Evolutionary conservation across 2,797 vertebrate species (phyloP), one percentile per base, ranked within the genome.

Genomic region (Tarsius wallacei): DNA sequence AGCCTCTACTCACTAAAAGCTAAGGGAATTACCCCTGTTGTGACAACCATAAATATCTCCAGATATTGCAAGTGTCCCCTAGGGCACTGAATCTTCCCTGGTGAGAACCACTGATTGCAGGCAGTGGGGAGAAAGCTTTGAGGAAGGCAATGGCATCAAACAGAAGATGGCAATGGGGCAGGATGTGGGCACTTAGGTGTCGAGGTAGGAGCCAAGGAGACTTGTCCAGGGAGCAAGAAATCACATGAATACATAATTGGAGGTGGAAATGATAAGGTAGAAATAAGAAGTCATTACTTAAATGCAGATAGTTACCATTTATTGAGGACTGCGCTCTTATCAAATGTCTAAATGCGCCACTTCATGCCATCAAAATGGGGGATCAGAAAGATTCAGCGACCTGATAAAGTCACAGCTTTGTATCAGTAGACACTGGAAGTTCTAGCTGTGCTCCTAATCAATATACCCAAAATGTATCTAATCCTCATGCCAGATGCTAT

Each of bases 161-260:
- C 5, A 31, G 84, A 28, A 47, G 11, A 0, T 1, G 28, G 31
- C 0, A 0, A 5, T 31, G 61, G 12, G 59, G 47, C 0, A 33
- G 61, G 49, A 12, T 0, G 9, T 1, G 36, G 24, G 70, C 5
- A 17, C 0, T 1, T 55, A 33, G 42, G 1, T 28, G 2, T 22
- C 0, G 4, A 70, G 2, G 4, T 24, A 1, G 53, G 55, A 47
- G 63, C 17, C 61, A 0, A 12, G n/a, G 42, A 76, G 19, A 15
- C 49, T 51, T 53, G 11, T 2, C 7, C 22, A 15, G 33, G 10
- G 2, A 42, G 33, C 9, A 8, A 33, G 80, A 55, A 28, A 82
- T 7, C 5, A 2, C 26, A 6, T 1, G 17, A 33, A 6, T 16
- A 10, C 36, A 11, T 49, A 70, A 4, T 4, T 12, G 36, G 53